phyloP scores from a whole-genome alignment of 2,113 vertebrate genomes.

The Pandion haliaetus region DNA sequence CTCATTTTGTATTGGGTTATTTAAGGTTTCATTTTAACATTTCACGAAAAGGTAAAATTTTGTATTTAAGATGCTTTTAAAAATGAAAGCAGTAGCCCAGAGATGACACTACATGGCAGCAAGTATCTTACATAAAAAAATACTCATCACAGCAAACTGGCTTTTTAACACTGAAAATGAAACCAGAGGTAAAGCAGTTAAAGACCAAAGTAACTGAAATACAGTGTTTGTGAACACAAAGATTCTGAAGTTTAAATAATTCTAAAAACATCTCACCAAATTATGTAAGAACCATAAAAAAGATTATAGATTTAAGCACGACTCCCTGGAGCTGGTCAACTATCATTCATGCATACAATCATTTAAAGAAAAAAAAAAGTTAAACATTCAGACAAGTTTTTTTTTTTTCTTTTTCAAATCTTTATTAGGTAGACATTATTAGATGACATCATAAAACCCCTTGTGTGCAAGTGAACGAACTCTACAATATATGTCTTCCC shows the following conservation, averaged over 20 bases:
- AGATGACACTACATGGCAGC: neutral
- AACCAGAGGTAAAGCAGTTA: no score
- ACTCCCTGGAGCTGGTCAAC: neutral
- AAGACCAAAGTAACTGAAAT: neutral
- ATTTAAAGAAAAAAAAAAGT: neutral
- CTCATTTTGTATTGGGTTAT: neutral
- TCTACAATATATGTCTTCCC: conserved; percentile 22
- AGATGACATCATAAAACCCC: conserved; percentile 37
- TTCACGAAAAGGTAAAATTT: neutral
- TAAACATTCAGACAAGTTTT: conserved; percentile 31
- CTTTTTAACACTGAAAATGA: no score
- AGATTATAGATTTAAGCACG: neutral
- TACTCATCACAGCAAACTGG: neutral
- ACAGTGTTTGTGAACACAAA: neutral
- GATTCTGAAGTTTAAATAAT: neutral
- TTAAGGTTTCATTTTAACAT: neutral
- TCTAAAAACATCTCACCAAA: no score
- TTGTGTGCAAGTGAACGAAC: conserved; percentile 22
- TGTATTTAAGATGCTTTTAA: neutral
- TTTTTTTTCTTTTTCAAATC: conserved; percentile 49
- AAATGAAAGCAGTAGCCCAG: neutral
- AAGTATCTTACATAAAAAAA: neutral
- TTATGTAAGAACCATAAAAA: neutral
- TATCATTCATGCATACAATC: neutral
- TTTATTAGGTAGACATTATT: conserved; percentile 72